phyloP scores from a whole-genome alignment of 2,797 vertebrate genomes.

The Peromyscus eremicus region DNA sequence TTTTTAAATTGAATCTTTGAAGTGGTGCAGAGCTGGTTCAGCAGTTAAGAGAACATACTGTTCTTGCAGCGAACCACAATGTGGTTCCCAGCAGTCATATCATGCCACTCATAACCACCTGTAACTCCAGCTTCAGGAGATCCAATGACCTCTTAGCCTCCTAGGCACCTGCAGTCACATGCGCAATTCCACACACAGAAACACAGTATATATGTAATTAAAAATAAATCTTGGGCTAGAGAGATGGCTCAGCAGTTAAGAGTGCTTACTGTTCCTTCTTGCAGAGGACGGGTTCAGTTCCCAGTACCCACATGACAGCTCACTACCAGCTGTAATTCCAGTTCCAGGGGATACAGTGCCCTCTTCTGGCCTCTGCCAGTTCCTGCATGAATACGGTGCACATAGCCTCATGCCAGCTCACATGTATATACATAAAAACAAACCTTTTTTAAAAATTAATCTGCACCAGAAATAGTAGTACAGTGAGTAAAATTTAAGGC shows the following conservation, averaged over 20 bases:
- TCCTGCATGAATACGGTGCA: background rate
- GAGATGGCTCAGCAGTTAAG: background rate
- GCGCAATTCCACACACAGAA: background rate
- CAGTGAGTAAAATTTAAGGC: background rate
- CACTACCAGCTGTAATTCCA: background rate
- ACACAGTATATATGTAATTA: background rate
- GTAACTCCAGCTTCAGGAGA: background rate
- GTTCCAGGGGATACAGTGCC: background rate
- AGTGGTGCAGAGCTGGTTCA: background rate
- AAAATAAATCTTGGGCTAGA: background rate
- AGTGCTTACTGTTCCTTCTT: background rate
- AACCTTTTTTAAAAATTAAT: background rate
- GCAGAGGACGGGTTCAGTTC: background rate
- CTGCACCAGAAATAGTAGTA: background rate
- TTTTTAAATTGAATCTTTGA: conserved; percentile 46
- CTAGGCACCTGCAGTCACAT: background rate
- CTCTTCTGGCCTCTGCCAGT: background rate
- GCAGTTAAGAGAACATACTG: background rate
- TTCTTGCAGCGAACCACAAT: background rate
- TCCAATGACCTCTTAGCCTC: background rate
- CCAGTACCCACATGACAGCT: background rate
- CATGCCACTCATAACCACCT: background rate
- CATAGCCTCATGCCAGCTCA: background rate
- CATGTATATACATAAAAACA: background rate
- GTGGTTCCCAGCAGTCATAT: background rate